Base-by-base conservation (phyloP, 1,140 invertebrate genomes). In the Tetragnatha versicolor region DNA sequence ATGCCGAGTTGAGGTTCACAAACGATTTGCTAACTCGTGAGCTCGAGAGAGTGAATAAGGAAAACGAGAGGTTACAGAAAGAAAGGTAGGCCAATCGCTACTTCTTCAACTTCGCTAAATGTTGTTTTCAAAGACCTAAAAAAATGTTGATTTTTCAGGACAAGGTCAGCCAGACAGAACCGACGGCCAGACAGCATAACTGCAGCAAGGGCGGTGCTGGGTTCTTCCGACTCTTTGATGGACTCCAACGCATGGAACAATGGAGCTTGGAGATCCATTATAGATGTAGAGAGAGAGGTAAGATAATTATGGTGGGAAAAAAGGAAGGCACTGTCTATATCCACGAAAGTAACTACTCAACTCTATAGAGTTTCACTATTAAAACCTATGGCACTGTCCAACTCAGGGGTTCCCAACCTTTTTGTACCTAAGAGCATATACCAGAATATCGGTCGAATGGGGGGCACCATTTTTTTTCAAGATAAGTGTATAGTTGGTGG, bases 1-100 rank as follows among this genome's bases (percentile, higher is more conserved):
- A 97, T 85, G 89, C 91, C 17, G 94, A 97, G 79, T 86, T 97
- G 22, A 95, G 94, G 84, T 87, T 89, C 2, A 89, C 92, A 0
- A 87, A 93, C 65, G 94, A 97, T 82, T 88, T 92, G 47, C 87
- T 96, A 29, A 88, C 95, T 55, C 86, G 94, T 45, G 95, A 98
- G 84, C 94, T 97, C 83, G 94, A 97, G 84, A 84, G 94, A 5
- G 91, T 97, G 12, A 95, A 93, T 83, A 87, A 93, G 75, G 95
- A 98, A 84, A 97, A 97, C 84, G 95, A 97, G 85, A 86, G 93
- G 29, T 87, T 98, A 22, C 75, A 78, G 33, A 78, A 78, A 68
- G 75, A 78, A 58, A 78, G 75, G 75, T 78, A 58, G 33, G 14
- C 14, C 3, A n/a, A n/a, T n/a, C n/a, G n/a, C 20, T 47, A 1